phyloP scores from a whole-genome alignment of 2,797 vertebrate genomes.

The Tokudaia tokunoshimensis region DNA sequence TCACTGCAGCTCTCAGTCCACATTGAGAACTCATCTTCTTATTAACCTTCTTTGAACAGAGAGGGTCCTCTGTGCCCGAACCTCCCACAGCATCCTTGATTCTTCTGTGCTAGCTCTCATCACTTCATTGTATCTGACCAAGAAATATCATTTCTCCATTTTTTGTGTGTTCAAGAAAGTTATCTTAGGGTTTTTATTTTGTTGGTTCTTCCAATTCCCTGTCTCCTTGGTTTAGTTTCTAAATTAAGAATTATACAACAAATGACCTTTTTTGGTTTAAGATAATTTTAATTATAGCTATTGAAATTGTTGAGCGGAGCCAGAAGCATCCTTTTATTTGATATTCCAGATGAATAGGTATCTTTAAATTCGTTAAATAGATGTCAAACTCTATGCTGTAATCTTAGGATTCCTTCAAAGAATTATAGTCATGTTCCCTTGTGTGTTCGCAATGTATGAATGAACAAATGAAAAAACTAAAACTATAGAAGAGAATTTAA shows the following conservation, averaged over 20 bases:
- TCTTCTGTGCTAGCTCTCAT: not conserved
- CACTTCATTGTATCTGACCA: not conserved
- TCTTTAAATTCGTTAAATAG: constrained; percentile 25
- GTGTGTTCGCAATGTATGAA: constrained; percentile 30
- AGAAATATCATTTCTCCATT: not conserved
- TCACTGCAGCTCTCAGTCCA: accelerated
- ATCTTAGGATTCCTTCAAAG: not conserved
- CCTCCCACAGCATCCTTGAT: not conserved
- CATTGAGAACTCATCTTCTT: not conserved
- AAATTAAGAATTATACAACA: not conserved
- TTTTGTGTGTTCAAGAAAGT: not conserved
- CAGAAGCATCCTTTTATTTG: constrained; percentile 12
- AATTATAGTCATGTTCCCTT: not conserved
- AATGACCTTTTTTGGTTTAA: not conserved
- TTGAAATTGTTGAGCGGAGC: constrained; percentile 19
- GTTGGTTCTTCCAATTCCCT: not conserved
- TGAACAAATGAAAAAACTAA: not conserved
- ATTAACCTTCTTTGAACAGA: not conserved
- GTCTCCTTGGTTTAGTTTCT: not conserved
- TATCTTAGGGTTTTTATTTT: not conserved
- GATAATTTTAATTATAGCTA: not conserved
- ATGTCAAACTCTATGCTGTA: not conserved
- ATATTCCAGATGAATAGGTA: constrained; percentile 36
- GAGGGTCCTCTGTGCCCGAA: no score
- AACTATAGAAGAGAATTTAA: not conserved